Evolutionary conservation across 2,888 invertebrate genomes (phyloP), one percentile per base, ranked within the genome.

Genomic region (Parnassius orleans): DNA sequence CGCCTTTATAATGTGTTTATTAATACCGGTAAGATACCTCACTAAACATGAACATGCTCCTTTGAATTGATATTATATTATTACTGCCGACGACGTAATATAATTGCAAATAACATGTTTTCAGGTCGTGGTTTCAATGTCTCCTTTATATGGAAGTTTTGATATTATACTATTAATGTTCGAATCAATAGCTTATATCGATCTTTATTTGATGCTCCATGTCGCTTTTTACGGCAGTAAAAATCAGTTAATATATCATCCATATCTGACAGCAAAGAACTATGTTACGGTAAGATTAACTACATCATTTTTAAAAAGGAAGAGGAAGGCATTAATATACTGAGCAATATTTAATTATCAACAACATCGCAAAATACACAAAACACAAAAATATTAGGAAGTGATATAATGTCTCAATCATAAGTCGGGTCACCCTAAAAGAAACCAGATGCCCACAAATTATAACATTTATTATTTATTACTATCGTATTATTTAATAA

Each of bases 241-340:
- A 69, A 89, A 92, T 66, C 91, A 92, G 67, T 74, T 92, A 10
- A 87, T 93, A 61, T 90, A 89, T 66, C 93, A 93, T 75, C 93
- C 93, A 10, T 90, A 90, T 69, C 78, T 89, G 73, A 93, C 93
- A 9, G 92, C 93, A 1, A 82, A 72, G 65, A 81, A 92, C 68
- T 93, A 92, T 75, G 66, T 92, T 10, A 83, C 70, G 72, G 90
- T 88, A 65, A 74, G 76, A 33, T 2, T 46, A 5, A 9, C 14
- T 14, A 56, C 10, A 42, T 33, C 33, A 33, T 33, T 33, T 24
- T 7, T 33, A 33, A 0, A 5, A 33, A 33, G 33, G 5, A 33
- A 33, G 33, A 33, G 7, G 33, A 33, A 33, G 33, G 3, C 33
- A 33, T 33, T 33, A 33, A 33, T 33, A 33, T 24, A 5, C 24